These are phyloP conservation scores for Donacobius atricapilla DNA, from an alignment of 2,113 vertebrate species.

Conservation along the genomic window DNA sequence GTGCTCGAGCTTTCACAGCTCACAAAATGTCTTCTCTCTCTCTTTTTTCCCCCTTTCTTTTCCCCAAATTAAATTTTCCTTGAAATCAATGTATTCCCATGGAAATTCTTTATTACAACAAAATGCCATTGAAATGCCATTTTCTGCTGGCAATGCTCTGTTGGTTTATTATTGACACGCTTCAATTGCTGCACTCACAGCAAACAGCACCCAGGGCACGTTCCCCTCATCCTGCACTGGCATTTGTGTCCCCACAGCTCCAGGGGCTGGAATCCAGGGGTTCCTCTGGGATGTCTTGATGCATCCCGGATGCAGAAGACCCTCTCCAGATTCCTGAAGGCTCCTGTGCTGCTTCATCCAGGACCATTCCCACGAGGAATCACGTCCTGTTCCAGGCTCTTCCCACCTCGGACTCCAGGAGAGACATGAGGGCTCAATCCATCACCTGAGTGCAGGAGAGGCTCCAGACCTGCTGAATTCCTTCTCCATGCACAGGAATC, in stretches of 20 bases:
- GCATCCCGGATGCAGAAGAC: neutral
- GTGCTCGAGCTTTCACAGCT: neutral
- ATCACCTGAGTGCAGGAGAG: neutral
- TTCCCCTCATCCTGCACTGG: neutral
- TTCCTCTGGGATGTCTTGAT: neutral
- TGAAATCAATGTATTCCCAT: conserved; percentile 46
- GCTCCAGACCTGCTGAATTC: neutral
- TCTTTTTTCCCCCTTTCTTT: neutral
- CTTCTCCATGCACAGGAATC: neutral
- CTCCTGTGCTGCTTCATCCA: neutral
- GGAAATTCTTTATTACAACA: conserved; percentile 36
- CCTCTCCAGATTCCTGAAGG: neutral
- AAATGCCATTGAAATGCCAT: conserved; percentile 21
- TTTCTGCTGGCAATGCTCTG: conserved; percentile 30
- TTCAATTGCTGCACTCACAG: neutral
- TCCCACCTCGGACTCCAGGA: fast-evolving
- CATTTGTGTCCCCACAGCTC: neutral
- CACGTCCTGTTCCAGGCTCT: neutral
- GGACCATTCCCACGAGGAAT: neutral
- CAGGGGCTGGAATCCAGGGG: neutral
- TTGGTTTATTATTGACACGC: neutral
- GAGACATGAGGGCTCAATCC: fast-evolving
- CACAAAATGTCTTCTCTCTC: conserved; percentile 6
- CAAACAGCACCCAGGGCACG: neutral
- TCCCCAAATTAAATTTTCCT: conserved; percentile 44